Conservation (phyloP, 1,140 invertebrate species). For the Trichoplusia ni region DNA sequence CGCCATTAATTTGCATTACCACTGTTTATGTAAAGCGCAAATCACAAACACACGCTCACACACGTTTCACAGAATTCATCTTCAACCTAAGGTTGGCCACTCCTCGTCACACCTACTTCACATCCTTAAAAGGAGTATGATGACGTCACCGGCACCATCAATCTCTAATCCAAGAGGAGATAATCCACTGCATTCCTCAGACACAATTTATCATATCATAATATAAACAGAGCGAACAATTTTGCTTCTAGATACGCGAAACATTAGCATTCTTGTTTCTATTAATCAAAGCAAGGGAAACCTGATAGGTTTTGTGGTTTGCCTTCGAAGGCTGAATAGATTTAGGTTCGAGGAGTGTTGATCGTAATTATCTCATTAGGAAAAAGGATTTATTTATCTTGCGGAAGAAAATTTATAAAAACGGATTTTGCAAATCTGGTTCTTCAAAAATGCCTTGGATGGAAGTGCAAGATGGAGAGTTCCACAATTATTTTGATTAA, state of each 20-base stretch:
- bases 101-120: neutral
- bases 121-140: neutral
- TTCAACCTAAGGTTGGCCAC: neutral
- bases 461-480: too few relatives aligned
- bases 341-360: neutral
- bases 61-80: too few relatives aligned
- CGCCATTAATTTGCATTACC: too few relatives aligned
- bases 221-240: constrained; percentile 27
- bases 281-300: constrained; percentile 32
- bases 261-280: constrained; percentile 34
- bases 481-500: too few relatives aligned
- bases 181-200: constrained; percentile 19
- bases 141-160: constrained; percentile 13
- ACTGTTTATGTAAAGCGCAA: too few relatives aligned
- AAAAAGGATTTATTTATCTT: too few relatives aligned
- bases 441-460: too few relatives aligned
- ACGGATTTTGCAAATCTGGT: too few relatives aligned
- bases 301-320: constrained; percentile 32
- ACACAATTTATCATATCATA: constrained; percentile 24
- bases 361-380: neutral
- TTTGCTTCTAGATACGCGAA: constrained; percentile 18
- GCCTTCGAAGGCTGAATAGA: constrained; percentile 36
- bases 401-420: too few relatives aligned
- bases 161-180: constrained; percentile 10
- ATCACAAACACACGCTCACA: too few relatives aligned